Percentiles rank a stretch among this genome's conserved stretches.
phyloP scores from a whole-genome alignment of 2,113 vertebrate species.

The Pagrus major region DNA sequence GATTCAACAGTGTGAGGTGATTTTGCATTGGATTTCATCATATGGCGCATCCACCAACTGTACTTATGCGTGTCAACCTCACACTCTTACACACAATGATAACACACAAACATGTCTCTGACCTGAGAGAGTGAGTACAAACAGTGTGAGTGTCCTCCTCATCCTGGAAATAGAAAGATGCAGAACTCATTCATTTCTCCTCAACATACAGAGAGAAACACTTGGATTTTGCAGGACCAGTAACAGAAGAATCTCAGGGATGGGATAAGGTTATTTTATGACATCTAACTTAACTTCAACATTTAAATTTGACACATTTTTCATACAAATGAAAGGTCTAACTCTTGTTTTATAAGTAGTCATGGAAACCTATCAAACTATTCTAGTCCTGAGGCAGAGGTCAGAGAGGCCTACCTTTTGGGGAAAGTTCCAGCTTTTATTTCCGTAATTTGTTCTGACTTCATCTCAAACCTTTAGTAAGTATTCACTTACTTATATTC shows the following conservation, averaged over 20 bases:
- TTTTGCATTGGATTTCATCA: neutral
- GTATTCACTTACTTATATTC: neutral
- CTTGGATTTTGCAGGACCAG: neutral
- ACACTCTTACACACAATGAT: neutral
- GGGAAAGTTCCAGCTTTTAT: neutral
- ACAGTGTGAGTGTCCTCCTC: neutral
- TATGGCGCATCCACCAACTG: too few species aligned
- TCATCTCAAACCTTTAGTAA: neutral
- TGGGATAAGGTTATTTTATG: neutral
- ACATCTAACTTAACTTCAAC: neutral
- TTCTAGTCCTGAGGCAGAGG: neutral
- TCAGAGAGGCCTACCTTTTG: neutral
- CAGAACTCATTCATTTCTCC: neutral
- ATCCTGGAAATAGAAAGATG: conserved; percentile 41
- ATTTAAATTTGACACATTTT: neutral
- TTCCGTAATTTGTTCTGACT: neutral
- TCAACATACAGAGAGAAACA: neutral
- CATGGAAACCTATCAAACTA: neutral
- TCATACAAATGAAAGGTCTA: neutral
- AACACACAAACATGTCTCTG: conserved; percentile 9
- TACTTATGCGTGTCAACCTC: neutral
- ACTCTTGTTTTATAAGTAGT: neutral
- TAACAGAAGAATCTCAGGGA: neutral
- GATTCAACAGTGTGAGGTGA: neutral
- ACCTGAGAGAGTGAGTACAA: conserved; percentile 51